phyloP scores from a whole-genome alignment of 2,888 invertebrate genomes.

The Hesperia comma region DNA sequence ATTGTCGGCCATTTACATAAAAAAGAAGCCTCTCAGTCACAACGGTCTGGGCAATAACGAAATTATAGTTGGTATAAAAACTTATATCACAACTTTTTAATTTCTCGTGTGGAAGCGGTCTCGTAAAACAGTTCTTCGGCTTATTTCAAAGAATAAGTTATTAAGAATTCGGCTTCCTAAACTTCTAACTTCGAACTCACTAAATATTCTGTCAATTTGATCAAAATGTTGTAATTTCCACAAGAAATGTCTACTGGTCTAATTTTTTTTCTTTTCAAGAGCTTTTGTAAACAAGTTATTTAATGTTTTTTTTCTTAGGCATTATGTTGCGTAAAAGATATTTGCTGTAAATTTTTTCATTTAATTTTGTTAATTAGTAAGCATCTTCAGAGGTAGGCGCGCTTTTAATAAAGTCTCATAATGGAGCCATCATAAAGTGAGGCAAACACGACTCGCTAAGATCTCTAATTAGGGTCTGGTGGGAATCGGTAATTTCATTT shows the following conservation, averaged over 20 bases:
- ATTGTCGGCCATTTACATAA: too few species aligned
- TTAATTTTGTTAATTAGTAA: slow-evolving; percentile 32
- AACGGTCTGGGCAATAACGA: too few species aligned
- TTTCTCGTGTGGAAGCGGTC: slow-evolving; percentile 16
- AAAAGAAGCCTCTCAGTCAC: too few species aligned
- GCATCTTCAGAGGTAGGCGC: slow-evolving; percentile 18
- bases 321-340: slow-evolving; percentile 12
- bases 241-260: background rate
- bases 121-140: slow-evolving; percentile 13
- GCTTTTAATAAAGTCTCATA: slow-evolving; percentile 25
- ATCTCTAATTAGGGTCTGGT: slow-evolving; percentile 30
- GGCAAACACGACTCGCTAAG: slow-evolving; percentile 21
- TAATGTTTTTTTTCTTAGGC: background rate
- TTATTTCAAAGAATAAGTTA: slow-evolving; percentile 23
- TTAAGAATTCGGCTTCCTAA: slow-evolving; percentile 11
- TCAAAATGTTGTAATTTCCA: background rate
- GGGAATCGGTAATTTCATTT: slow-evolving; percentile 26
- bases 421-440: slow-evolving; percentile 25
- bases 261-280: background rate
- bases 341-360: slow-evolving; percentile 10
- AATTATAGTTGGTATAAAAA: background rate
- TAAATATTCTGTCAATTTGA: background rate
- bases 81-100: slow-evolving; percentile 7
- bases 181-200: background rate
- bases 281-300: slow-evolving; percentile 5